Evolutionary conservation across 1,140 invertebrate genomes (phyloP), one percentile per base, ranked within the genome.

Genomic region (Drosophila miranda): DNA sequence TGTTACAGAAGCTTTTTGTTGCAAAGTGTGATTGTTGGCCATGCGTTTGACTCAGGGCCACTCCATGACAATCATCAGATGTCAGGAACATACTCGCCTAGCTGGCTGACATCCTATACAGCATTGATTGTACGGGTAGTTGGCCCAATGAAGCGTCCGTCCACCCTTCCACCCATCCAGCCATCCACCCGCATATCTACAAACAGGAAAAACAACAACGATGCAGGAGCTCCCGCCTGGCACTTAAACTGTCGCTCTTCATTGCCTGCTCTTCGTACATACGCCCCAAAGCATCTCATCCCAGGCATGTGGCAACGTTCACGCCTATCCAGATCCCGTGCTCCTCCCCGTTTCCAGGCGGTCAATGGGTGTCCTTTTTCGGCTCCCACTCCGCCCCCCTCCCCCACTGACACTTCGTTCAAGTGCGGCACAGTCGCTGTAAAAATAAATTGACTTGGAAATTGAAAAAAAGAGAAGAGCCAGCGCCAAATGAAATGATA

Each of bases 401-500:
- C 23, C 23, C 23, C 4, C 23, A 0, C 11, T 30, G 59, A 28
- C 43, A 57, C 51, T 64, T 48, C 21, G 45, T 56, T 80, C 62
- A 46, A 83, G 79, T 79, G 71, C 60, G 62, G 45, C 64, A 53
- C 62, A 75, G 60, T 56, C 67, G 81, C 76, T 86, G 81, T 86
- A 81, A 86, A 86, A 86, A 86, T 86, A 86, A 86, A 86, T 86
- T 87, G 81, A 86, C 82, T 86, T 86, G 81, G 81, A 86, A 86
- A 87, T 86, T 86, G 81, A 87, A 86, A 86, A 84, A 81, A 81
- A 55, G 58, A 58, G 49, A 52, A 61, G 55, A 72, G 56, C 26
- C 44, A 19, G 23, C 51, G 42, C 69, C 48, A 74, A 74, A 68
- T 69, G 66, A 56, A 69, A 68, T 69, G 66, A 69, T 69, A 69